Evolutionary conservation across 1,140 invertebrate genomes (phyloP).

Genomic region (Lordiphosa stackelbergi): DNA sequence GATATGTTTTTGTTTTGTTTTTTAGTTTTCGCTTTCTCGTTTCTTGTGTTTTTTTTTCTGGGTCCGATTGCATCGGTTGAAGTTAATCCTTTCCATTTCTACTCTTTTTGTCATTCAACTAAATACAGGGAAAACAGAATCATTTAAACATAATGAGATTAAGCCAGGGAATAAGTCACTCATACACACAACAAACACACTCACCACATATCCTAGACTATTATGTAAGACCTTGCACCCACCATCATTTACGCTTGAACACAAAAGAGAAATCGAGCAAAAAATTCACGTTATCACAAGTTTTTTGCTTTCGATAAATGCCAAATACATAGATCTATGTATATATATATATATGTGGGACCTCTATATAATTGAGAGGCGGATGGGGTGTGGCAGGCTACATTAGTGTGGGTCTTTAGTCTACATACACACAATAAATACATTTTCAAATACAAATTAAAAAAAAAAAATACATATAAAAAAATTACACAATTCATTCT

Average conservation of each 20-base stretch:
- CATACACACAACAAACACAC: slow-evolving; percentile 8
- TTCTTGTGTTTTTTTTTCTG: slow-evolving; percentile 11
- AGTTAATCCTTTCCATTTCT: background rate
- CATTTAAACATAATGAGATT: slow-evolving; percentile 65
- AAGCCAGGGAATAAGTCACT: slow-evolving; percentile 30
- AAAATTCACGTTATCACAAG: slow-evolving; percentile 44
- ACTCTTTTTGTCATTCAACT: slow-evolving; percentile 17
- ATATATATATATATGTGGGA: background rate
- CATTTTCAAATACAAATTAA: background rate
- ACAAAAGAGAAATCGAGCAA: slow-evolving; percentile 30
- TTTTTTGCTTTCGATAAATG: slow-evolving; percentile 48
- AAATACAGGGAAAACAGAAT: slow-evolving; percentile 17
- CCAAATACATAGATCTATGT: slow-evolving; percentile 15
- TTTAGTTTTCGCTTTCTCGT: slow-evolving; percentile 5
- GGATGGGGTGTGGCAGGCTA: slow-evolving; percentile 26
- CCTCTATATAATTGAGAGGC: background rate
- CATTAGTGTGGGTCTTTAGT: slow-evolving; percentile 1
- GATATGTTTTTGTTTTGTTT: slow-evolving; percentile 30
- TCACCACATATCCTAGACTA: background rate
- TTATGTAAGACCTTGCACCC: background rate
- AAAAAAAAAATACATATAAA: slow-evolving; percentile 9
- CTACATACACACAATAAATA: slow-evolving; percentile 33
- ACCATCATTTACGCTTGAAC: slow-evolving; percentile 13
- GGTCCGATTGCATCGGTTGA: slow-evolving; percentile 37
- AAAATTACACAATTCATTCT: slow-evolving; percentile 25